Percentiles rank a stretch among this genome's conserved stretches.
Conservation (phyloP, 53 echinoderm and acorn worm species). For the Temnopleurus reevesii region DNA sequence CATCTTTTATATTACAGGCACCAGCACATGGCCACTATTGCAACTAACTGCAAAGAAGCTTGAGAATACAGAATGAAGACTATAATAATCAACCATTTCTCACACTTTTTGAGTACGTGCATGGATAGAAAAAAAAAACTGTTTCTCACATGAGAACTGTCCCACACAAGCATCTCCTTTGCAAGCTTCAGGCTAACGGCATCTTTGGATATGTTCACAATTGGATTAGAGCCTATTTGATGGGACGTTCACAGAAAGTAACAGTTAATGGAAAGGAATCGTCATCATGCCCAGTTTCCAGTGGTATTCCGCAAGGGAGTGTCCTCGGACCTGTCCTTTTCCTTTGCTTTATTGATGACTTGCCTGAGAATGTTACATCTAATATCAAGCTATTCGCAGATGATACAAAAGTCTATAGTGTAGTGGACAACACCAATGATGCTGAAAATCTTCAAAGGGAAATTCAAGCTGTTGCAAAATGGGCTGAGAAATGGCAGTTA, state of each 20-base stretch:
- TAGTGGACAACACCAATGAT: background rate
- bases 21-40: too few relatives aligned
- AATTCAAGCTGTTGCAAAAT: background rate
- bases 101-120: too few relatives aligned
- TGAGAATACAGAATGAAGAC: too few relatives aligned
- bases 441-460: background rate
- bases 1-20: too few relatives aligned
- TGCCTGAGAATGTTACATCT: background rate
- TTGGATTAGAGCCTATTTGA: slow-evolving; percentile 33
- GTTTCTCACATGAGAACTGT: too few relatives aligned
- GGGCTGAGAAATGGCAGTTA: background rate
- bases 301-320: slow-evolving; percentile 53
- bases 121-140: too few relatives aligned
- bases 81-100: too few relatives aligned
- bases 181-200: background rate
- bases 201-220: background rate
- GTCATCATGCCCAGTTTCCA: background rate
- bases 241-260: slow-evolving; percentile 18
- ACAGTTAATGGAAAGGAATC: slow-evolving; percentile 4
- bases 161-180: background rate
- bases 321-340: slow-evolving; percentile 46
- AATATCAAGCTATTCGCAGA: slow-evolving; percentile 33
- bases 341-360: slow-evolving; percentile 32
- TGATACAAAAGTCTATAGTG: slow-evolving; percentile 36
- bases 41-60: too few relatives aligned